Evolutionary conservation across 1,140 invertebrate species (phyloP).

Genomic region (Magallana gigas): DNA sequence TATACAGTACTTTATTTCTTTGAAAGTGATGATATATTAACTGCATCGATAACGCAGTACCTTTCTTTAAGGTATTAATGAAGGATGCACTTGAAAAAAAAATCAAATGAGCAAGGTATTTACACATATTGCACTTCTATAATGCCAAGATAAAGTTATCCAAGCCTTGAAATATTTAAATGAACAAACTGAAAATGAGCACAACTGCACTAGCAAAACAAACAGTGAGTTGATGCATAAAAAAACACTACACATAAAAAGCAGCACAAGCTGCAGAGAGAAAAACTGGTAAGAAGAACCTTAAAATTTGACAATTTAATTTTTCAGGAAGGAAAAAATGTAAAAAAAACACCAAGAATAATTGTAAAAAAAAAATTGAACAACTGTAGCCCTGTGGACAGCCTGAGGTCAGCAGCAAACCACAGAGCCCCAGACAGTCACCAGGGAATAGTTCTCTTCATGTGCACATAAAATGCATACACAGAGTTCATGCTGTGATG

Average conservation of each 20-base stretch:
- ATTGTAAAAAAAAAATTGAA: neutral
- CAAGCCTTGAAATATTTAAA: no score
- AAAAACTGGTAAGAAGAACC: neutral
- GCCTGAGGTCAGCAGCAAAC: neutral
- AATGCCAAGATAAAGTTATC: no score
- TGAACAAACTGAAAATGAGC: no score
- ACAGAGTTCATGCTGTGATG: neutral
- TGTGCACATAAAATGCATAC: conserved; percentile 33
- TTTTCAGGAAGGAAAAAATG: neutral
- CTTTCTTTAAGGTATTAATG: no score
- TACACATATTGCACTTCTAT: no score
- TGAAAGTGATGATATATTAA: no score
- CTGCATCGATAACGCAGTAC: no score
- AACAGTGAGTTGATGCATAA: neutral
- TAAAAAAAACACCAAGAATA: conserved; percentile 12
- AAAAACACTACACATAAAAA: neutral
- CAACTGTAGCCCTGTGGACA: neutral
- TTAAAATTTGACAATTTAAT: neutral
- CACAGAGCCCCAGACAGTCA: neutral
- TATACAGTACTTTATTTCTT: no score
- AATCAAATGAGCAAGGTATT: no score
- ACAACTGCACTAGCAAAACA: neutral
- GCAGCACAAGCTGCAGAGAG: neutral
- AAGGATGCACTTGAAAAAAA: no score
- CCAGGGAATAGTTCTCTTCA: neutral